Conservation (phyloP, 2,888 invertebrate species). For the Cerastis leucographa region DNA sequence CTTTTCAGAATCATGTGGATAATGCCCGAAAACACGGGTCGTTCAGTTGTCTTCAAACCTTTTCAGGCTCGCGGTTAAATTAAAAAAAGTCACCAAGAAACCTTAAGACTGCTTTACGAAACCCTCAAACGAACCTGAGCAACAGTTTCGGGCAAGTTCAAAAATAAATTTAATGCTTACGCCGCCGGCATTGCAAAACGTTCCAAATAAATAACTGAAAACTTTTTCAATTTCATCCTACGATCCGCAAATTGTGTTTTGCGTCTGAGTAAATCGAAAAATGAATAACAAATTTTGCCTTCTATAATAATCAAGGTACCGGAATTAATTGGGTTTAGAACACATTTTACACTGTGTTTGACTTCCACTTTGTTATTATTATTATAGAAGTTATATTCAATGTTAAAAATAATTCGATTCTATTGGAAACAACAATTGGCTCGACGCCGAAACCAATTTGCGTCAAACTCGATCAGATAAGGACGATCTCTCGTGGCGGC, state of each 20-base stretch:
- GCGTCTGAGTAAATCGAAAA: constrained; percentile 88
- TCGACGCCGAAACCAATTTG: constrained; percentile 48
- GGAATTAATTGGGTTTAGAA: constrained; percentile 81
- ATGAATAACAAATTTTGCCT: constrained; percentile 87
- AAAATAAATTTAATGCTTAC: constrained; percentile 84
- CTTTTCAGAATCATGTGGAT: background rate
- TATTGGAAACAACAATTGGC: constrained; percentile 55
- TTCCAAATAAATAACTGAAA: constrained; percentile 89
- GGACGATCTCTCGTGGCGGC: constrained; percentile 42
- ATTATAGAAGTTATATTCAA: constrained; percentile 26
- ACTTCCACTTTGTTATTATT: constrained; percentile 50
- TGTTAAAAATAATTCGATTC: constrained; percentile 40
- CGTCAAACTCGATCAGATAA: constrained; percentile 50
- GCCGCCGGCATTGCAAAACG: constrained; percentile 81
- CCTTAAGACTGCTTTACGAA: constrained; percentile 29
- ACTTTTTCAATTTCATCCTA: constrained; percentile 89
- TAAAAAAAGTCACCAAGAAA: constrained; percentile 30
- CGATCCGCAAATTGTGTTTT: constrained; percentile 89
- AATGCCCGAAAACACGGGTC: background rate
- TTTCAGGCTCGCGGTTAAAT: constrained; percentile 1
- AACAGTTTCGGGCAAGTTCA: constrained; percentile 77
- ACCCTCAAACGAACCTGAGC: constrained; percentile 54
- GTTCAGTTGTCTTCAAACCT: background rate
- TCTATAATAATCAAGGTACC: constrained; percentile 81
- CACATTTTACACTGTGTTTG: constrained; percentile 55